Base-by-base conservation (phyloP, 2,113 vertebrate species). In the Oreotrochilus melanogaster region DNA sequence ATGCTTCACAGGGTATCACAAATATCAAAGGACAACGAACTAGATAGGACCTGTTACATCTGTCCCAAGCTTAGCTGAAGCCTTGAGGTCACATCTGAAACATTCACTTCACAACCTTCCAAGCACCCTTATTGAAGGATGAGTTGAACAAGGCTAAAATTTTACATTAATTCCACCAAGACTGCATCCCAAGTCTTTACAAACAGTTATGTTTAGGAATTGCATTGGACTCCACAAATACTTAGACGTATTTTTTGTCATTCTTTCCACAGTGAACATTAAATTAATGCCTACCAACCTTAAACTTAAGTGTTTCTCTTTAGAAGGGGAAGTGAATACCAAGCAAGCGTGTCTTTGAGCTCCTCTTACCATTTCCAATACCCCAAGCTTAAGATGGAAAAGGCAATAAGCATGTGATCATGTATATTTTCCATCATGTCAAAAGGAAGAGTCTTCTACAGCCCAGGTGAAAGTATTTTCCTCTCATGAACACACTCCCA, bases 231-330 rank as follows among this genome's bases (percentile, higher is more conserved):
- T 69, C 10, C 27, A 73, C 19, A 73, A 73, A 58, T 39, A 39
- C 9, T 50, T 33, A 57, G 30, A 14, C 0, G 0, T 5, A 4
- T 56, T 53, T 73, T 48, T 28, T 39, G 39, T 21, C 17, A 67
- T 75, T 84, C 61, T 50, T 60, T 53, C 62, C 33, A 67, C 1
- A 1, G 6, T 27, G 17, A 75, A 61, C 12, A 73, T 62, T 6
- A 73, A 79, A 81, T 71, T 53, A 28, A 61, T 15, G 30, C 5
- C 6, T 30, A 64, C 56, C 17, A 56, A 70, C 14, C 25, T n/a
- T n/a, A 62, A 89, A 66, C 5, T 2, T n/a, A 4, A 4, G 11
- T 48, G n/a, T 48, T 48, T 76, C 18, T 78, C 9, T 67, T 70
- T 35, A 80, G 23, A 58, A 35, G 18, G 12, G 2, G 21, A n/a